Evolutionary conservation across 1,140 invertebrate species (phyloP), one percentile per base, ranked within the genome.

Genomic region (Micrasema longulum): DNA sequence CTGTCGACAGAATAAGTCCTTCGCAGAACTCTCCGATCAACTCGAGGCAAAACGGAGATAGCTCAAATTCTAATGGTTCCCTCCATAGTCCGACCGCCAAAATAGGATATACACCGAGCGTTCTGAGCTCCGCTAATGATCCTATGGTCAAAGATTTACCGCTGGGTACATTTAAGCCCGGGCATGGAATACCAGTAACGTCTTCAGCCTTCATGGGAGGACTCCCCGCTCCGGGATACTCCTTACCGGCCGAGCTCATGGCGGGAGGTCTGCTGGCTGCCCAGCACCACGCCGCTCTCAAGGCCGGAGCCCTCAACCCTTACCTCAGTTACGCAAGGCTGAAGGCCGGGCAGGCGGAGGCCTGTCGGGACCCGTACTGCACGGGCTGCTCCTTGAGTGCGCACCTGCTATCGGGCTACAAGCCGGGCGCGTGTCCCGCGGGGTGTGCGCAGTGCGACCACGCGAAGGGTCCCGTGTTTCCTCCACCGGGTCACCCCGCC

Each of bases 361-460:
- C 90, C 14, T 97, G 95, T 80, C 86, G 95, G 41, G 95, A 97
- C 82, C 95, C 95, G 1, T 97, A 95, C 78, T 97, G 95, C 80
- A 95, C 93, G 0, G 94, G 94, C 47, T 97, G 95, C 80, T 93
- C 95, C 70, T 84, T 95, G 62, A 95, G 92, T 80, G 90, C 94
- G 53, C 94, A 95, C 79, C 84, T 92, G 57, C 83, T 93, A 23
- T 85, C 82, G 16, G 78, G 78, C 1, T 77, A 79, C 31, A 89
- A 89, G 75, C 80, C 83, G 0, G 78, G 78, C 0, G 86, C 87
- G 3, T 96, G 95, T 79, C 94, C 93, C 0, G 93, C 93, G 5
- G 95, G 95, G 0, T 97, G 95, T 79, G 89, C 91, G 3, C 95
- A 97, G 79, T 97, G 95, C 81, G 94, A 95, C 82, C 93, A 95